phyloP scores from a whole-genome alignment of 1,140 invertebrate genomes.

The Aphaenogaster ashmeadi region DNA sequence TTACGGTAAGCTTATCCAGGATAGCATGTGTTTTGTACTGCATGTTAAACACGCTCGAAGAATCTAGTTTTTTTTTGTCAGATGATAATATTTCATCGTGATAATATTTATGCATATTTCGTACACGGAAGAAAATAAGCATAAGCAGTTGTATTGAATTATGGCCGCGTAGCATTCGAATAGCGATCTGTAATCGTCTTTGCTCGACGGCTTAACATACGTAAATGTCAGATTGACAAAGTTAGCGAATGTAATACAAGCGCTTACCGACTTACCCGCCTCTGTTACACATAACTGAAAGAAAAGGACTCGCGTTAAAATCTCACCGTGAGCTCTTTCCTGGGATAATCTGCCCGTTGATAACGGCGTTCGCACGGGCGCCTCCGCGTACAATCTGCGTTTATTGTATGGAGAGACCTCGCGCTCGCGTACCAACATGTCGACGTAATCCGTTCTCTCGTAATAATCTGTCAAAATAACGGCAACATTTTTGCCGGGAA shows the following conservation, averaged over 20 bases:
- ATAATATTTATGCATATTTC: not conserved
- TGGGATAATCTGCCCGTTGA: conserved; percentile 43
- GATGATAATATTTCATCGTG: not conserved
- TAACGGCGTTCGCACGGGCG: conserved; percentile 35
- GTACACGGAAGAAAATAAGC: not conserved
- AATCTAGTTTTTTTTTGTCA: conserved; percentile 2
- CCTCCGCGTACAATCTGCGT: conserved; percentile 16
- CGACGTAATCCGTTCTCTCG: conserved; percentile 55
- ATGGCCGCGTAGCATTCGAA: not conserved
- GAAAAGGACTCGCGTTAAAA: conserved; percentile 49
- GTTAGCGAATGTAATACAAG: conserved; percentile 17
- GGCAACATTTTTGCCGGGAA: conserved; percentile 1
- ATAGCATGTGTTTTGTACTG: conserved; percentile 10
- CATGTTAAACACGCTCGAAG: conserved; percentile 7
- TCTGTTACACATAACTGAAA: conserved; percentile 25
- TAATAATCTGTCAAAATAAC: conserved; percentile 56
- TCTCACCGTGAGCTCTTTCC: conserved; percentile 44
- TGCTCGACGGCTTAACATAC: conserved; percentile 22
- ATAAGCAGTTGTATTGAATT: not conserved
- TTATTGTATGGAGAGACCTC: conserved; percentile 27
- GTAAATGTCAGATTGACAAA: not conserved
- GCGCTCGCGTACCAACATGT: conserved; percentile 17
- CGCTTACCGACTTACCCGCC: conserved; percentile 20
- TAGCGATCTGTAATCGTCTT: conserved; percentile 21
- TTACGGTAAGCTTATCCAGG: conserved; percentile 26